Evolutionary conservation across 2,888 invertebrate species (phyloP).

Genomic region (Brachycybe producta): DNA sequence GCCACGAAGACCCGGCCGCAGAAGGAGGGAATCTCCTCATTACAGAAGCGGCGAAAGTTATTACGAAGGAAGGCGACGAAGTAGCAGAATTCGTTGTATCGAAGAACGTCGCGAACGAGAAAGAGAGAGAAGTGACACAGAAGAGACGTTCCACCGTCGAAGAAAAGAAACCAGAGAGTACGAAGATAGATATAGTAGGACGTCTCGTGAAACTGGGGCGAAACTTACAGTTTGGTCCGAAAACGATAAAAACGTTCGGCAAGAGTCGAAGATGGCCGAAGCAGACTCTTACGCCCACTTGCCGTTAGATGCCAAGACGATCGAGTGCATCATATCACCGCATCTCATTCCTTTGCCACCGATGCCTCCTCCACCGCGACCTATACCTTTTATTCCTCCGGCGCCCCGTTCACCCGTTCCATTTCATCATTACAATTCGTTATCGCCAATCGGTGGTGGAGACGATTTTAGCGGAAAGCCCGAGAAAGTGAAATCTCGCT

Average conservation of each 20-base stretch:
- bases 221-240: neutral
- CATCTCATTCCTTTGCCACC: constrained; percentile 4
- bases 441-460: neutral
- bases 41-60: neutral
- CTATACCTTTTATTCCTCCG: neutral
- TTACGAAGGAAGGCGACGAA: constrained; percentile 18
- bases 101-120: constrained; percentile 22
- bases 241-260: constrained; percentile 1
- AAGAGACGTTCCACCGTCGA: no score
- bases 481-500: constrained; percentile 64
- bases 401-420: neutral
- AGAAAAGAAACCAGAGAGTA: constrained; percentile 5
- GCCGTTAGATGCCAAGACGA: neutral
- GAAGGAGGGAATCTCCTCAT: no score
- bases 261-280: no score
- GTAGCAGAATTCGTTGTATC: constrained; percentile 22
- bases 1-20: no score
- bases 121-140: no score
- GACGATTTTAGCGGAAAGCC: constrained; percentile 33
- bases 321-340: neutral
- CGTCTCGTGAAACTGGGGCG: no score
- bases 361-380: constrained; percentile 10
- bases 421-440: neutral
- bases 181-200: neutral
- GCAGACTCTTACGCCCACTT: no score